Conservation (phyloP, 2,797 vertebrate species). For the Catharus ustulatus region DNA sequence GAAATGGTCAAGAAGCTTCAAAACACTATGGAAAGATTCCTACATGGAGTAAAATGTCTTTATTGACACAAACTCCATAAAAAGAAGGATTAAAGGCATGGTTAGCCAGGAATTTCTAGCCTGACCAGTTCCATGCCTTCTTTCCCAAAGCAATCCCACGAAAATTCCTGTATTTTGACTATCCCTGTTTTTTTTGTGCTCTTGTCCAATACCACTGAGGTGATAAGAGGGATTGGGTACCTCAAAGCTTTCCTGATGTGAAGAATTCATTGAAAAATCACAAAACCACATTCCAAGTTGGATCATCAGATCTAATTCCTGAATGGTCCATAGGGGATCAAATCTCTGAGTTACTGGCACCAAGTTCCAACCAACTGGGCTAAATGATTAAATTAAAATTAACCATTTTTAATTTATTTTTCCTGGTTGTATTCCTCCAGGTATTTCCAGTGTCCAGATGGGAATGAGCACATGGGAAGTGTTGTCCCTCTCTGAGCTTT, state of each 20-base stretch:
- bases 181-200: accelerated
- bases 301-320: accelerated
- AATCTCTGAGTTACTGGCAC: background rate
- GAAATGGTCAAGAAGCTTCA: background rate
- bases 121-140: background rate
- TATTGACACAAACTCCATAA: background rate
- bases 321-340: background rate
- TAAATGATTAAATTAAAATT: background rate
- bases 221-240: background rate
- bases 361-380: background rate
- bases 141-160: background rate
- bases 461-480: background rate
- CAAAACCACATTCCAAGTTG: background rate
- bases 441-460: background rate
- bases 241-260: background rate
- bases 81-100: background rate
- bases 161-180: background rate
- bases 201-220: background rate
- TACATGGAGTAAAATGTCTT: background rate
- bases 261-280: background rate
- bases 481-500: background rate
- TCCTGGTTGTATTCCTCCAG: background rate
- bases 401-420: background rate
- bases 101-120: background rate
- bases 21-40: background rate